These are phyloP conservation scores for Epinephelus cyanopodus DNA, from an alignment of 2,113 vertebrate species.

Conservation along the genomic window DNA sequence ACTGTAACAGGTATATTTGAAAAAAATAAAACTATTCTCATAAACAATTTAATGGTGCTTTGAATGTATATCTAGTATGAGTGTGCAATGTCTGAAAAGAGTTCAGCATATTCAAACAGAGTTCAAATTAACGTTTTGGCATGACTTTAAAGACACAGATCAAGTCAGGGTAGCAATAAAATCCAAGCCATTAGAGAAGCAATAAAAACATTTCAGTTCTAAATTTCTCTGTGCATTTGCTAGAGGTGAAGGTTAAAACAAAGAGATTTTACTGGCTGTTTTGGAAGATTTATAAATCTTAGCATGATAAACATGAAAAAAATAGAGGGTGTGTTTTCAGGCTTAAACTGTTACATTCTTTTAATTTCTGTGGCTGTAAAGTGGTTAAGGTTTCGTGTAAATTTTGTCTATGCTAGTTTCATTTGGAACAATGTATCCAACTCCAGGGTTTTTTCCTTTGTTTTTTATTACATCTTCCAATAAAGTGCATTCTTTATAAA, in stretches of 20 bases:
- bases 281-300: conserved; percentile 53
- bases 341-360: conserved; percentile 7
- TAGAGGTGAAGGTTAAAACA: conserved; percentile 28
- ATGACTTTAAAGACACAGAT: conserved; percentile 33
- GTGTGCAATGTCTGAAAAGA: conserved; percentile 17
- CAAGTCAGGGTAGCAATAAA: conserved; percentile 34
- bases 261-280: conserved; percentile 32
- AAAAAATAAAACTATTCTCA: conserved; percentile 43
- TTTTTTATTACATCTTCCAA: conserved; percentile 63
- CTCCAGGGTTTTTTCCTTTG: conserved; percentile 33
- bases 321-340: conserved; percentile 10
- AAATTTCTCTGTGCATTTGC: conserved; percentile 42
- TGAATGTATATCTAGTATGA: conserved; percentile 56
- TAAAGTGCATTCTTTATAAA: conserved; percentile 68
- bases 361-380: conserved; percentile 11
- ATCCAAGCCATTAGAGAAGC: conserved; percentile 34
- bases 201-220: conserved; percentile 44
- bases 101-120: conserved; percentile 34
- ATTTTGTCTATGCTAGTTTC: conserved; percentile 30
- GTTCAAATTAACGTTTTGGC: conserved; percentile 42
- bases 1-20: conserved; percentile 41
- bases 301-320: conserved; percentile 66
- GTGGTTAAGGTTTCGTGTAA: conserved; percentile 49
- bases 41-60: conserved; percentile 68
- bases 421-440: conserved; percentile 32